Evolutionary conservation across 2,797 vertebrate species (phyloP).

Genomic region (Morelia viridis): DNA sequence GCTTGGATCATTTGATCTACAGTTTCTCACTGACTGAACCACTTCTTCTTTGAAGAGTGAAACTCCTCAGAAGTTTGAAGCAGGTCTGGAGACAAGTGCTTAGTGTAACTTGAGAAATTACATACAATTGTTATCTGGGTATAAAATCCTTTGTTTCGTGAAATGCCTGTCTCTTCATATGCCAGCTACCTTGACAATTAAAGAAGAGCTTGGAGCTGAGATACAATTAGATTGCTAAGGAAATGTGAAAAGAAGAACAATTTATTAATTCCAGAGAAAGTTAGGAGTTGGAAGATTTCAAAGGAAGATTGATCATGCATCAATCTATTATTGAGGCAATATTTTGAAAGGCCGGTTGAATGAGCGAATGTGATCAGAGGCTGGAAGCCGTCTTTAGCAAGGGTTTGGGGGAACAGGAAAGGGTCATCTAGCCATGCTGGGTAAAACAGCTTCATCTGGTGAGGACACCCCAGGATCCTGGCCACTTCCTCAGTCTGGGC

Average conservation of each 20-base stretch:
- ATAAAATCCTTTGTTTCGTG: not conserved
- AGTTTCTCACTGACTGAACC: not conserved
- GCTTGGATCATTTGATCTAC: not conserved
- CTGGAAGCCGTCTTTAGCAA: not conserved
- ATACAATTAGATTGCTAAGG: not conserved
- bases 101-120: not conserved
- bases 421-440: not conserved
- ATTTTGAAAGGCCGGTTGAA: not conserved
- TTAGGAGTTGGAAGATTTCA: not conserved
- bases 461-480: rapidly evolving
- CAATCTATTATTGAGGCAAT: not conserved
- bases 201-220: not conserved
- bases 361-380: not conserved
- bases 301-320: not conserved
- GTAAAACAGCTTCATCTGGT: not conserved
- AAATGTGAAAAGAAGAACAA: not conserved
- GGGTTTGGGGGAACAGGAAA: not conserved
- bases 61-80: not conserved
- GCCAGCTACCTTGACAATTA: not conserved
- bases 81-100: not conserved
- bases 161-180: not conserved
- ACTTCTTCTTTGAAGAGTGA: not conserved
- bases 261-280: conserved; percentile 23
- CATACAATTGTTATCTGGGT: not conserved
- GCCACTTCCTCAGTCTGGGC: not conserved